Base-by-base conservation (phyloP, 2,797 vertebrate genomes). In the Danio kyathit region DNA sequence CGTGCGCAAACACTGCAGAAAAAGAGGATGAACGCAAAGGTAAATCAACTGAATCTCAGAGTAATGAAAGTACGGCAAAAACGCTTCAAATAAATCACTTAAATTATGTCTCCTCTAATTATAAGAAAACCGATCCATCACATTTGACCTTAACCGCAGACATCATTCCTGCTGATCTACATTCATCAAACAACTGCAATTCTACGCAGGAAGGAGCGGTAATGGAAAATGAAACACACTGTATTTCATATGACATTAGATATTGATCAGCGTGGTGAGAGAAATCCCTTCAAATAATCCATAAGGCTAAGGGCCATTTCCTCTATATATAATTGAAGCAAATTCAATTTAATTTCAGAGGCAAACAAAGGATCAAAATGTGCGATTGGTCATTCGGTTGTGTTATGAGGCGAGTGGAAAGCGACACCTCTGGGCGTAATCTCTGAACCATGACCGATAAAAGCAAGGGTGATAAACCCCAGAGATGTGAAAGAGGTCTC, bases 1-100 rank as follows among this genome's bases (percentile, higher is more conserved):
- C 2, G 98, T 99, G 89, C 98, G 95, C 92, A 99, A 93, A 95
- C 98, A 99, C 98, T 99, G 90, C 43, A 19, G 7, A 65, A n/a
- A 76, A 12, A 66, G 1, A 81, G 12, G 74, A 10, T 76, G n/a
- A 19, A 7, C 14, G 10, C 16, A 29, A 52, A 17, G 54, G 44
- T 48, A 29, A 46, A 65, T 29, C 5, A 69, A 21, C 4, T 59
- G 60, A 48, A 10, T 6, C 17, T 71, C 6, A 41, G 49, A 1
- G 5, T 0, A n/a, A 56, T 11, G 49, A 9, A 17, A 9, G 14
- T 59, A 5, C 0, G 5, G 38, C 7, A 66, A 72, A 19, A 17
- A 73, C 1, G 1, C 16, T 59, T 6, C 11, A 38, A 66, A 19
- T 19, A 4, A 48, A 61, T 63, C 29, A 44, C 41, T 3, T 8